Conservation (phyloP, 2,888 invertebrate species). For the Scelioninae gen. 1 region DNA sequence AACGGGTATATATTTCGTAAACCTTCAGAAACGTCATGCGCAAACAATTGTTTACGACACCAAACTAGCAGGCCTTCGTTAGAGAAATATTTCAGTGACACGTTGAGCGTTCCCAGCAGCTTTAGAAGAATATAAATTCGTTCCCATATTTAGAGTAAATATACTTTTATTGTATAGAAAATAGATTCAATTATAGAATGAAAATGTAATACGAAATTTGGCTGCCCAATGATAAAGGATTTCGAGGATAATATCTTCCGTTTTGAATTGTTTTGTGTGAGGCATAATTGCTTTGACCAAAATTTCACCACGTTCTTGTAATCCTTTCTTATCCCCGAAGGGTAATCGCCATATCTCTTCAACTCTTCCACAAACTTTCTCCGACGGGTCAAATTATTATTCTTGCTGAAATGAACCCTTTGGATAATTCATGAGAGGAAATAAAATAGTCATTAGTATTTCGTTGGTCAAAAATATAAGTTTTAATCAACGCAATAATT, state of each 20-base stretch:
- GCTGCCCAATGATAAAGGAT: too few species aligned
- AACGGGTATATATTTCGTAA: slow-evolving; percentile 8
- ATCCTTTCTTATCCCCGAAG: slow-evolving; percentile 67
- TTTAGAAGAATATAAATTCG: too few species aligned
- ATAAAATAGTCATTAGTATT: too few species aligned
- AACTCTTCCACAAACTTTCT: slow-evolving; percentile 61
- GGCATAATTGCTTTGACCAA: slow-evolving; percentile 67
- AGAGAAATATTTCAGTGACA: slow-evolving; percentile 9
- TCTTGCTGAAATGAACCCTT: slow-evolving; percentile 60
- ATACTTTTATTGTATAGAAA: neutral
- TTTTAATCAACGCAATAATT: too few species aligned
- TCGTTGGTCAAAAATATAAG: too few species aligned
- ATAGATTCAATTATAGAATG: neutral
- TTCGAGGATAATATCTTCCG: slow-evolving; percentile 8
- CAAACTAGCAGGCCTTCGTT: slow-evolving; percentile 21
- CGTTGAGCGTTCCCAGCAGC: neutral
- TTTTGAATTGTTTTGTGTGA: slow-evolving; percentile 27
- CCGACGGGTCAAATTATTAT: slow-evolving; percentile 59
- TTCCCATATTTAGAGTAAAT: too few species aligned
- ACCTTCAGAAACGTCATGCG: slow-evolving; percentile 22
- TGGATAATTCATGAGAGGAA: slow-evolving; percentile 15
- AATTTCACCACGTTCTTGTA: slow-evolving; percentile 69
- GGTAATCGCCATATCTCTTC: slow-evolving; percentile 58
- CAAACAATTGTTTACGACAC: slow-evolving; percentile 34
- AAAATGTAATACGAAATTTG: too few species aligned